These are phyloP conservation scores for Melospiza melodia DNA, from an alignment of 2,113 vertebrate genomes.

Conservation along the genomic window DNA sequence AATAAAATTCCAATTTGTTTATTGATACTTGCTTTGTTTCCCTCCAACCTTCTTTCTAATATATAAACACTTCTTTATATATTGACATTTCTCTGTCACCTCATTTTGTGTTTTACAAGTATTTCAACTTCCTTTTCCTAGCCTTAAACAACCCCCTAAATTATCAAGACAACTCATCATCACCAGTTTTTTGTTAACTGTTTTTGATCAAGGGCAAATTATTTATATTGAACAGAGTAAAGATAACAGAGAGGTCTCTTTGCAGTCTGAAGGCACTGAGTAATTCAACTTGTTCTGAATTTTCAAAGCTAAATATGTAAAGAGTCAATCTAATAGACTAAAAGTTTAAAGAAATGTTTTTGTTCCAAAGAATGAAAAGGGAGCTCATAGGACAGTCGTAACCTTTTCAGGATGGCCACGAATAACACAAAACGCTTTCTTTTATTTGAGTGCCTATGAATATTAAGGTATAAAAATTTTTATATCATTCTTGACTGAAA, in stretches of 20 bases:
- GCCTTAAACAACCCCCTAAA: accelerated
- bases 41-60: not conserved
- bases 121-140: not conserved
- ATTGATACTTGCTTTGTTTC: not conserved
- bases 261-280: not conserved
- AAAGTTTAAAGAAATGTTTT: not conserved
- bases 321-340: not conserved
- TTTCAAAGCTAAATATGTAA: not conserved
- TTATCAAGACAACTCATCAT: not conserved
- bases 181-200: not conserved
- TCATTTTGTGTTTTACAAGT: not conserved
- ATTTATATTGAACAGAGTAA: not conserved
- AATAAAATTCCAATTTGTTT: not conserved
- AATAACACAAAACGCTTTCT: not conserved
- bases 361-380: not conserved
- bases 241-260: not conserved
- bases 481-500: not conserved
- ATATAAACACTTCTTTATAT: not conserved
- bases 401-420: not conserved
- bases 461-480: not conserved
- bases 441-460: not conserved
- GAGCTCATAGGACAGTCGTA: not conserved
- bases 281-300: not conserved
- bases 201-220: not conserved
- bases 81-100: not conserved